These are phyloP conservation scores for Nothocercus nigrocapillus DNA, from an alignment of 2,113 vertebrate genomes.

Conservation along the genomic window DNA sequence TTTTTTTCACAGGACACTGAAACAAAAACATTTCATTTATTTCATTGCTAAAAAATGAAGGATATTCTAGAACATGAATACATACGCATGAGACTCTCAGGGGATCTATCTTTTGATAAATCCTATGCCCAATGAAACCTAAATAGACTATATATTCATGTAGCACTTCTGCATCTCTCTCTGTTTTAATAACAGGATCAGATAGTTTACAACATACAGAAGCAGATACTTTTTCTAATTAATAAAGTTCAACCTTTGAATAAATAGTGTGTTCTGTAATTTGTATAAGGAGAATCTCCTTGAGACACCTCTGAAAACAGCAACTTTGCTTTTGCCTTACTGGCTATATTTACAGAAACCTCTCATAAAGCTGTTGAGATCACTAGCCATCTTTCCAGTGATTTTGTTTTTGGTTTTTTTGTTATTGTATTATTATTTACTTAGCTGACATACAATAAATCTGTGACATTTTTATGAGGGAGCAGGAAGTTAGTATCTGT, in stretches of 20 bases:
- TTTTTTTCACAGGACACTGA: neutral
- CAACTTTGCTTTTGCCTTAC: neutral
- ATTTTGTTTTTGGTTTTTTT: no score
- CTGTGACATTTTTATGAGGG: neutral
- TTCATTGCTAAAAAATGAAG: neutral
- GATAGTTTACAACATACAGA: neutral
- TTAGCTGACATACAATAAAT: neutral
- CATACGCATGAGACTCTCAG: neutral
- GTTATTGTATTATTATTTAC: neutral
- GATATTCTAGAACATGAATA: neutral
- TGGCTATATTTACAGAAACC: neutral
- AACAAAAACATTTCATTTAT: neutral
- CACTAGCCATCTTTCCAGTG: neutral
- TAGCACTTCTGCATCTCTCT: neutral
- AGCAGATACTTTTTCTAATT: neutral
- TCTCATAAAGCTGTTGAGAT: neutral
- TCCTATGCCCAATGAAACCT: neutral
- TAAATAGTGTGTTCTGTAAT: neutral
- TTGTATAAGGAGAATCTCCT: neutral
- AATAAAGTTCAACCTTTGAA: rapidly evolving
- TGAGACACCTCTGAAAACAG: neutral
- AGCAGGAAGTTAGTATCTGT: neutral
- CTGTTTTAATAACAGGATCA: neutral
- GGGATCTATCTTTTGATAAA: neutral
- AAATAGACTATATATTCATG: neutral